Base-by-base conservation (phyloP, 1,140 invertebrate species). In the Bombus affinis region DNA sequence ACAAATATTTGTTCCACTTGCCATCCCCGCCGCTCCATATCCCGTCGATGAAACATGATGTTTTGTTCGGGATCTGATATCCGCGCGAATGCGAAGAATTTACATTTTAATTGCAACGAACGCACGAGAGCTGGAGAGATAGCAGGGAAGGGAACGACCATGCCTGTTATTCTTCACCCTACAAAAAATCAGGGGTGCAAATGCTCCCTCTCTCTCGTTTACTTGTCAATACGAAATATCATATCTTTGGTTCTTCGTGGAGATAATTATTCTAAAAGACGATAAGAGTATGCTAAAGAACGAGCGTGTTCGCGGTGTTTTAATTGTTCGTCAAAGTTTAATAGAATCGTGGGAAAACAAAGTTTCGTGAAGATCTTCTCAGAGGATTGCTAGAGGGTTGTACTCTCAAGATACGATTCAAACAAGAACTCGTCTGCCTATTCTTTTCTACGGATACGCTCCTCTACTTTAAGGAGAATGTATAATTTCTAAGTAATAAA, bases 41-140 rank as follows among this genome's bases (percentile, higher is more conserved):
- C 25, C 28, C 39, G 32, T n/a, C 42, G 59, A 44, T 37, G 57
- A 68, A 12, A 57, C 73, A 25, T 42, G 37, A 6, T 66, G 73
- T 76, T 83, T 83, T 53, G 74, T 83, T 66, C 12, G 72, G 32
- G 13, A n/a, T 53, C 47, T 8, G 47, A 18, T 53, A 42, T 66
- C 22, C 71, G 32, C 32, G 72, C 72, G 72, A 83, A 83, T 35
- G 42, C 72, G 59, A 83, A 25, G 53, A 83, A 83, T 83, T 83
- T 76, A 53, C 81, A 76, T 83, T 83, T 83, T 76, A 83, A 83
- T 83, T 83, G 81, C 59, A 15, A 83, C 42, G 39, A n/a, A 6
- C n/a, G 22, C 37, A 53, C 6, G 6, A 37, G 32, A 1, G 6
- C 0, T 28, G 22, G 25, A 22, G 8, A 12, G 18, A 74, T 12